phyloP scores from a whole-genome alignment of 2,113 vertebrate species.

The Etheostoma cragini region DNA sequence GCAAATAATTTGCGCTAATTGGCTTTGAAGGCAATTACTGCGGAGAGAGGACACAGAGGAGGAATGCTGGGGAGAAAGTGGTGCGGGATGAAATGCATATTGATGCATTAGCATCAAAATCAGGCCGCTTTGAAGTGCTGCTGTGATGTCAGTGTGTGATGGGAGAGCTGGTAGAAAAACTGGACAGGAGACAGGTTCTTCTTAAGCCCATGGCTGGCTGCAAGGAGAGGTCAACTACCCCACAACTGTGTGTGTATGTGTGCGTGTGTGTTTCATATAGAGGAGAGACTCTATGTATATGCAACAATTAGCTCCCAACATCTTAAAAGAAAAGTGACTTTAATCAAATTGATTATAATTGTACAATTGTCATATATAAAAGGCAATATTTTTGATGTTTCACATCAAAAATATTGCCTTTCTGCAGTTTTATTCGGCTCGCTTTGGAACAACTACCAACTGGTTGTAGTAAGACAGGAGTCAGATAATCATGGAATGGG shows the following conservation, averaged over 20 bases:
- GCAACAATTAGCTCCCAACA: neutral
- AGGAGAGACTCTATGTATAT: neutral
- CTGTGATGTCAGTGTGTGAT: conserved; percentile 70
- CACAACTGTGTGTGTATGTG: conserved; percentile 13
- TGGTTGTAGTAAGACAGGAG: neutral
- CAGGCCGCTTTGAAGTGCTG: conserved; percentile 77
- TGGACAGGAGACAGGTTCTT: conserved; percentile 70
- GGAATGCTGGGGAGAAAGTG: conserved; percentile 68
- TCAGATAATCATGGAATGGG: neutral
- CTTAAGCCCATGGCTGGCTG: conserved; percentile 57
- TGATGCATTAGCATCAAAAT: conserved; percentile 80
- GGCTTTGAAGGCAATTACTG: conserved; percentile 80
- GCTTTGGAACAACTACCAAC: neutral
- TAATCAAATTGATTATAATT: neutral
- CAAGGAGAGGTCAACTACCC: conserved; percentile 46
- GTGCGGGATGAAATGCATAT: conserved; percentile 79
- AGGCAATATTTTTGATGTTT: neutral
- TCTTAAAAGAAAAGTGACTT: neutral
- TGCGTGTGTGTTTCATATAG: neutral
- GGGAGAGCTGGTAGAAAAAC: conserved; percentile 60
- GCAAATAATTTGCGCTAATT: conserved; percentile 80
- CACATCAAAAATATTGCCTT: too few relatives aligned
- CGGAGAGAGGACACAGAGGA: conserved; percentile 59
- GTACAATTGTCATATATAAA: neutral
- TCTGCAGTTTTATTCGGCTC: neutral